phyloP scores from a whole-genome alignment of 2,797 vertebrate genomes.

The Nyctibius grandis region DNA sequence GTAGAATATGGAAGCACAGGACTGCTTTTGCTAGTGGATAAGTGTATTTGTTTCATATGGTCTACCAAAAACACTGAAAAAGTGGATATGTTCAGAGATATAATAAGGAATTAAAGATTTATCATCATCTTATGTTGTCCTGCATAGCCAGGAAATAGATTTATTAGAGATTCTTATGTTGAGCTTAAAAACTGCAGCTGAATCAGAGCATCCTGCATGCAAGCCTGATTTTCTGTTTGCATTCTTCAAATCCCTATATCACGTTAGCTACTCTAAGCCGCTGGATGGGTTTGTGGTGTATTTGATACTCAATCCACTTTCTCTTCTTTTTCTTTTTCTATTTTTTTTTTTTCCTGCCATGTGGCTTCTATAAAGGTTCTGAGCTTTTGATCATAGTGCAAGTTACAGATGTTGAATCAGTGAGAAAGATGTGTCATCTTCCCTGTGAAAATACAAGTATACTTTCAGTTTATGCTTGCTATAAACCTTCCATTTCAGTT shows the following conservation, averaged over 20 bases:
- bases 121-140: background rate
- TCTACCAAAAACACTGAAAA: background rate
- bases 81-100: background rate
- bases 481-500: background rate
- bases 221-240: background rate
- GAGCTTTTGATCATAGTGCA: background rate
- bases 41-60: background rate
- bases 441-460: background rate
- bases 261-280: accelerated
- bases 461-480: background rate
- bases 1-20: slow-evolving; percentile 39
- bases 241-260: background rate
- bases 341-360: background rate
- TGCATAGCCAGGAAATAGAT: background rate
- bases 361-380: background rate
- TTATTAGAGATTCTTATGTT: background rate
- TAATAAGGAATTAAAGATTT: background rate
- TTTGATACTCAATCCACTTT: background rate
- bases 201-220: background rate
- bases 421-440: background rate
- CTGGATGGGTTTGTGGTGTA: background rate
- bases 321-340: background rate
- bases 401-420: background rate
- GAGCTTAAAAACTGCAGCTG: background rate
- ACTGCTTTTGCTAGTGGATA: slow-evolving; percentile 70